Base-by-base conservation (phyloP, 2,113 vertebrate genomes). In the Geococcyx californianus region DNA sequence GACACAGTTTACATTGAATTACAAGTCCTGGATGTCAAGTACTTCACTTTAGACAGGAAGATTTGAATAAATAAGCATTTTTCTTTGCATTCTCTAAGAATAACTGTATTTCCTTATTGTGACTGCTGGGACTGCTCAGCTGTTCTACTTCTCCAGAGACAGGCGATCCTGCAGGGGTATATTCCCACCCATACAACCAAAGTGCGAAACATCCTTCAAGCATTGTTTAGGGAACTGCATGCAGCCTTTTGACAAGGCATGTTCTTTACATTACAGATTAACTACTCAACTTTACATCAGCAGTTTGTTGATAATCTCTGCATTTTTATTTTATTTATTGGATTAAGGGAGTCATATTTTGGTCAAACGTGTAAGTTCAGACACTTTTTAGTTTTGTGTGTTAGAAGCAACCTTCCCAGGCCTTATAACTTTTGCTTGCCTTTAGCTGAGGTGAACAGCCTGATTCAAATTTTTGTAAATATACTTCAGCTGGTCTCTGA, bases 401-500 rank as follows among this genome's bases (percentile, higher is more conserved):
- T 62, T 74, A 80, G 45, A 76, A 92, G 18, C 16, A 77, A 89
- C 54, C 20, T 33, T 86, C 40, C 36, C 28, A 92, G 29, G 23
- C 45, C 11, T 42, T 45, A 70, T 80, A n/a, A 63, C 16, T 79
- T 80, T 77, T 80, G 49, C 17, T 36, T 93, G 82, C 83, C 82
- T 95, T 80, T 74, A 77, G 67, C 70, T 88, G 88, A 97, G 78
- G 92, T 93, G 96, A 94, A 90, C 7, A 93, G 79, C 51, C 70
- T 73, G 84, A 95, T 95, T 88, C 92, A 85, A 79, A 90, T 95
- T 95, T 93, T 96, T 90, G 90, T 92, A 95, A 93, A 94, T 92
- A 83, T 62, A 90, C 76, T 86, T 92, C 79, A 88, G 75, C 72
- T 94, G 67, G 95, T 94, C 85, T 96, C 90, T 66, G 79, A 92